phyloP scores from a whole-genome alignment of 2,888 invertebrate species.

The Cyrtodaria siliqua region DNA sequence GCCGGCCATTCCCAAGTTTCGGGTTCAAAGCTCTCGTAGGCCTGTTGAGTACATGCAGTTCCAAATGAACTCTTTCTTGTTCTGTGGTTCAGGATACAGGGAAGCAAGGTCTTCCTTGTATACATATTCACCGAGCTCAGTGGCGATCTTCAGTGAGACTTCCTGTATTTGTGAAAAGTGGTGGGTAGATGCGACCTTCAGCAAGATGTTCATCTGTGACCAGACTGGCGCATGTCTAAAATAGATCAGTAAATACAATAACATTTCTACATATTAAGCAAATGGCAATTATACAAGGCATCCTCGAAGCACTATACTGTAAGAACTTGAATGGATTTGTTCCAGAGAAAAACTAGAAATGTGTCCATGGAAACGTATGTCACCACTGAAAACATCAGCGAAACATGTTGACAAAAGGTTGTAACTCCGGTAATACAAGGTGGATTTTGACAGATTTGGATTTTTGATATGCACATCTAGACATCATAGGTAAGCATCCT shows the following conservation, averaged over 20 bases:
- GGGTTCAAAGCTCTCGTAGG: constrained; percentile 87
- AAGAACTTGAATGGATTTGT: too few relatives aligned
- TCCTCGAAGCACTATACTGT: too few relatives aligned
- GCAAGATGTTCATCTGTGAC: constrained; percentile 93
- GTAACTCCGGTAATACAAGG: too few relatives aligned
- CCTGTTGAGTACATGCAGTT: constrained; percentile 78
- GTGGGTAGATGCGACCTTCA: constrained; percentile 96
- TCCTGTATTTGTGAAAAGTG: constrained; percentile 93
- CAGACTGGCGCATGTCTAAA: constrained; percentile 92
- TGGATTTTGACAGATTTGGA: too few relatives aligned
- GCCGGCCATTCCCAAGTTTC: constrained; percentile 86
- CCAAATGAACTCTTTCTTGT: constrained; percentile 87
- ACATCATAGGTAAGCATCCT: too few relatives aligned
- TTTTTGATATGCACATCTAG: too few relatives aligned
- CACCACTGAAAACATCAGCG: too few relatives aligned
- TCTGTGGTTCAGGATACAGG: constrained; percentile 87
- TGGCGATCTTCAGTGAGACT: constrained; percentile 95
- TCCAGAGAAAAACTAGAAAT: too few relatives aligned
- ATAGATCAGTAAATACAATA: background rate
- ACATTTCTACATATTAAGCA: too few relatives aligned
- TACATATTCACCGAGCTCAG: constrained; percentile 92
- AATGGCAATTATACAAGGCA: too few relatives aligned
- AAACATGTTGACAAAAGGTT: too few relatives aligned
- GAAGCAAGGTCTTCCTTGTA: constrained; percentile 88
- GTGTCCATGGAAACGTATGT: too few relatives aligned